Base-by-base conservation (phyloP, 2,797 vertebrate species). In the Tokudaia muenninki region DNA sequence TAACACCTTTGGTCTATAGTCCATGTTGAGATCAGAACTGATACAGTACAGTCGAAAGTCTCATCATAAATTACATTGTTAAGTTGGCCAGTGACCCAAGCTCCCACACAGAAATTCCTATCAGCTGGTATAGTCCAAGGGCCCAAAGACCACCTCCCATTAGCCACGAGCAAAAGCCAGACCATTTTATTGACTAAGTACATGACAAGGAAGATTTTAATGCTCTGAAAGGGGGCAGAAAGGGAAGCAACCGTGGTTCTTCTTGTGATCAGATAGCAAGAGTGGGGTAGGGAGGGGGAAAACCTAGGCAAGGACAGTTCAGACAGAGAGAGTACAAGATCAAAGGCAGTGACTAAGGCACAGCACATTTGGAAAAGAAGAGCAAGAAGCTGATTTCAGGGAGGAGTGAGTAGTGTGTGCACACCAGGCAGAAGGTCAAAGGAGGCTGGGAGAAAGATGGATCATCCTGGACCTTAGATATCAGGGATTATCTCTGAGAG, bases 331-430 rank as follows among this genome's bases (percentile, higher is more conserved):
- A 78, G 34, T 37, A 1, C 52, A 79, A 34, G 67, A 78, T n/a
- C 31, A 65, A 82, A 92, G 75, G 21, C 67, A 65, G 21, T 17
- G 14, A 63, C 14, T 31, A 10, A 95, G 59, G 31, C 0, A 3
- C 81, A 37, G 12, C 26, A 21, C 10, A 31, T 37, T 57, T 91
- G 65, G 31, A 34, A 59, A 80, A 65, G 44, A 82, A 63, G 8
- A 92, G 31, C 37, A 55, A 77, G 34, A 26, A 86, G 70, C 14
- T 96, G 61, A 74, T 78, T 87, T 83, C 89, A 87, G 70, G 52
- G 47, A 75, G 10, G 4, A 11, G 1, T 24, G 79, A 70, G 57
- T 24, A 52, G 17, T 7, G 44, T 75, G 21, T 3, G 44, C 17
- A 37, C 61, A 26, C 1, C 31, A 34, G 81, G 63, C 31, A 44